These are phyloP conservation scores for Lethrus apterus DNA, from an alignment of 1,140 invertebrate species.

Conservation along the genomic window DNA sequence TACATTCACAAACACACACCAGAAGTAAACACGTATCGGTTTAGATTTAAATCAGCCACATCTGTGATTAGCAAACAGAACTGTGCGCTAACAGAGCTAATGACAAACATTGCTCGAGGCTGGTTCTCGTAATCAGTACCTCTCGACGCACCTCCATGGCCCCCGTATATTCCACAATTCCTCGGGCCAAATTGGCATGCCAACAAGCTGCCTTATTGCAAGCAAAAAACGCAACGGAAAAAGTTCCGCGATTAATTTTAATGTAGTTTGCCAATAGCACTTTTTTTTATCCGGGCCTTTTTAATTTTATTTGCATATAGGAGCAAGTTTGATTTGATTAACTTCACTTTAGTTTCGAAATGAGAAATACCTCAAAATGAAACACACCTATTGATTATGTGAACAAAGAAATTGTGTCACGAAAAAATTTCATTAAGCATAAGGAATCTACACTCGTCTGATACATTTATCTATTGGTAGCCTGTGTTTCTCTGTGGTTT, in stretches of 20 bases:
- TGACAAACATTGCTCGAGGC: slow-evolving; percentile 36
- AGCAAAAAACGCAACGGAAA: slow-evolving; percentile 27
- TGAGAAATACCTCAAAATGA: too few relatives aligned
- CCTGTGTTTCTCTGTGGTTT: too few relatives aligned
- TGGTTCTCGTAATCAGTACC: slow-evolving; percentile 32
- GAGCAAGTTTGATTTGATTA: slow-evolving; percentile 8
- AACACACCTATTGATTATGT: too few relatives aligned
- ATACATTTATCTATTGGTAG: too few relatives aligned
- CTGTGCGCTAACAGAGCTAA: slow-evolving; percentile 38
- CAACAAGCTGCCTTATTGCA: slow-evolving; percentile 21
- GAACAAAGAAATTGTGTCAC: too few relatives aligned
- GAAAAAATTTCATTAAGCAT: too few relatives aligned
- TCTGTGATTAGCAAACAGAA: slow-evolving; percentile 40
- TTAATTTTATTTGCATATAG: slow-evolving; percentile 10
- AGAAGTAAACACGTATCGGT: slow-evolving; percentile 30
- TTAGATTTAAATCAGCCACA: slow-evolving; percentile 31
- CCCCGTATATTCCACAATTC: slow-evolving; percentile 18
- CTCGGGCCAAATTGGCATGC: slow-evolving; percentile 24
- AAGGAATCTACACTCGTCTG: too few relatives aligned
- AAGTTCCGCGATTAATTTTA: slow-evolving; percentile 14
- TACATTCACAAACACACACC: too few relatives aligned
- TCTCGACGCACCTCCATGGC: too few relatives aligned
- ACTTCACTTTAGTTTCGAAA: too few relatives aligned
- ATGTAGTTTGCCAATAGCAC: slow-evolving; percentile 11
- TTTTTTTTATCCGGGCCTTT: slow-evolving; percentile 12